Base-by-base conservation (phyloP, 2,888 invertebrate genomes). In the Opisthograptis luteolata region DNA sequence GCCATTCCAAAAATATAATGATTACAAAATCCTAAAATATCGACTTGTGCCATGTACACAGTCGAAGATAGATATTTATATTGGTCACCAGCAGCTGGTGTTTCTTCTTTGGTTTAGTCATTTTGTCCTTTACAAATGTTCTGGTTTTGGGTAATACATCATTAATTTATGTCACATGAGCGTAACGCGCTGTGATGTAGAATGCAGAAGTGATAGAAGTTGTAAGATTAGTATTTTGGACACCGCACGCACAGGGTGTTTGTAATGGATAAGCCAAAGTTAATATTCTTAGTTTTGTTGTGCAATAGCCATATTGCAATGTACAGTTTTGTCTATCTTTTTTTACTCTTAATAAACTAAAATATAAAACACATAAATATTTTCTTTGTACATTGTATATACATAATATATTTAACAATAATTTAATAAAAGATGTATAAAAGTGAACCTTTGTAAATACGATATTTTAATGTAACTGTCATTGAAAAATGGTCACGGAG, bases 231-330 rank as follows among this genome's bases (percentile, higher is more conserved):
- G 67, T 74, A 74, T 71, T 73, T 73, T 71, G 61, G 60, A 70
- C 80, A 73, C 76, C 74, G 52, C 49, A 53, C 74, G 52, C 49
- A 53, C 62, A 64, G 57, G 78, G 78, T 81, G 83, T 84, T 84
- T 76, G 64, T 84, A 82, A 87, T 84, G 79, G 82, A 83, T 86
- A 87, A 88, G 87, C 89, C 89, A 89, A 89, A 90, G 89, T 84
- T 87, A 85, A 80, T 84, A 73, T 84, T 80, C 65, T 84, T 86
- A 87, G 81, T 87, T 86, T 68, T 78, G 76, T 84, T 83, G 89
- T 90, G 89, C 89, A 90, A 88, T 89, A 88, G 78, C 68, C 73
- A 66, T 75, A 86, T 89, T 89, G 88, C 88, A 80, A 82, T 89
- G 88, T 89, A 88, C 83, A 86, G 87, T 81, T 77, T 74, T 77